A percentile compares a stretch with the other conserved stretches of the same genome.
Evolutionary conservation across 2,797 vertebrate genomes (phyloP).

Genomic region (Eulemur albifrons): DNA sequence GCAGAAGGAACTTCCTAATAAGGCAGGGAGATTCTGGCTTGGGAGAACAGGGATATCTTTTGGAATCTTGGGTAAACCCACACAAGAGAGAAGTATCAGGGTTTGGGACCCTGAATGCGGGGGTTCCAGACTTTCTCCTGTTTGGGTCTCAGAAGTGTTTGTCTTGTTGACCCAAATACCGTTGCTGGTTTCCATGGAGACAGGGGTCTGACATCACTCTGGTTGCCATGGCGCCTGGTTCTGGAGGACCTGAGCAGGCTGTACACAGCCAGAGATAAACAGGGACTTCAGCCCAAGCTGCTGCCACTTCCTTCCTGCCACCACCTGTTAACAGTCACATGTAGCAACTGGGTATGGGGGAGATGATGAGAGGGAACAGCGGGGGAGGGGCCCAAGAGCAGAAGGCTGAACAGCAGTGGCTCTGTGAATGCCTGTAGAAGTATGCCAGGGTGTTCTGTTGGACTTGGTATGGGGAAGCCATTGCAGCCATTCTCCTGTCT

Average conservation of each 20-base stretch:
- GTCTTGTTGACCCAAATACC: constrained; percentile 76
- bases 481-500: neutral
- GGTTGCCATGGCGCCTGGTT: constrained; percentile 70
- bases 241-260: constrained; percentile 69
- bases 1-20: constrained; percentile 62
- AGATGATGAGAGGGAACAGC: neutral
- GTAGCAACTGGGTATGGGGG: constrained; percentile 36
- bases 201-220: constrained; percentile 66
- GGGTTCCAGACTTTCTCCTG: neutral
- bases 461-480: neutral
- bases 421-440: neutral
- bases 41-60: neutral
- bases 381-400: neutral
- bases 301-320: constrained; percentile 74
- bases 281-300: constrained; percentile 65
- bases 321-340: constrained; percentile 70
- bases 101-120: neutral
- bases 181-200: constrained; percentile 69
- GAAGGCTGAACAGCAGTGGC: neutral
- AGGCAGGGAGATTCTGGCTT: constrained; percentile 26
- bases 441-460: neutral
- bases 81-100: neutral
- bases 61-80: neutral
- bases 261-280: constrained; percentile 66
- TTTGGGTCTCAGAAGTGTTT: constrained; percentile 39